These are phyloP conservation scores for Microplitis demolitor DNA, from an alignment of 1,140 invertebrate species.

Conservation along the genomic window DNA sequence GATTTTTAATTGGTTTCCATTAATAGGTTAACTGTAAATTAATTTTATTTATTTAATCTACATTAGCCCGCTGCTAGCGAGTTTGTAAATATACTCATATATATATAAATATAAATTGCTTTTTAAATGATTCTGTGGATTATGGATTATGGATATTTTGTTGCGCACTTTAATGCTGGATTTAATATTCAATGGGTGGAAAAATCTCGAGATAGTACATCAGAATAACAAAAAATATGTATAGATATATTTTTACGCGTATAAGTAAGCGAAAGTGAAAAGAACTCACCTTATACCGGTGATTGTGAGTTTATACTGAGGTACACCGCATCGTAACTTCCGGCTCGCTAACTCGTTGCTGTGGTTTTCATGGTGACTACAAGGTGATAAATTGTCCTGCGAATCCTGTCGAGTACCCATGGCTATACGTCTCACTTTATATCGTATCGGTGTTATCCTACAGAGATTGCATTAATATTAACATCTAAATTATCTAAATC, in stretches of 20 bases:
- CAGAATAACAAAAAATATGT: too few relatives aligned
- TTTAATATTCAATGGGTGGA: neutral
- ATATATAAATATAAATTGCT: too few relatives aligned
- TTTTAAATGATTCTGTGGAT: too few relatives aligned
- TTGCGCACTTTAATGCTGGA: too few relatives aligned
- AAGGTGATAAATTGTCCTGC: constrained; percentile 22
- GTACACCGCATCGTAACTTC: constrained; percentile 25
- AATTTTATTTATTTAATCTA: neutral
- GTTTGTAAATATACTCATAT: too few relatives aligned
- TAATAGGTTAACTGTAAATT: neutral
- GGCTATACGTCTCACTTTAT: constrained; percentile 11
- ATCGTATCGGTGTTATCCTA: constrained; percentile 9
- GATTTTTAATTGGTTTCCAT: neutral
- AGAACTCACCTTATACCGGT: constrained; percentile 14
- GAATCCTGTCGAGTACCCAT: constrained; percentile 19
- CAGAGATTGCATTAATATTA: neutral
- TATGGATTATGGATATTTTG: too few relatives aligned
- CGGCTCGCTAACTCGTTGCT: constrained; percentile 13
- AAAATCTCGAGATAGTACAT: too few relatives aligned
- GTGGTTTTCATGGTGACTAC: constrained; percentile 3
- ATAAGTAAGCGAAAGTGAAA: neutral
- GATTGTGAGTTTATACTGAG: constrained; percentile 21
- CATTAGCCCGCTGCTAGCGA: too few relatives aligned
- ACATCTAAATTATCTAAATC: neutral
- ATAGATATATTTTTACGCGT: neutral